Evolutionary conservation across 2,888 invertebrate genomes (phyloP).

Genomic region (Plagodis pulveraria): DNA sequence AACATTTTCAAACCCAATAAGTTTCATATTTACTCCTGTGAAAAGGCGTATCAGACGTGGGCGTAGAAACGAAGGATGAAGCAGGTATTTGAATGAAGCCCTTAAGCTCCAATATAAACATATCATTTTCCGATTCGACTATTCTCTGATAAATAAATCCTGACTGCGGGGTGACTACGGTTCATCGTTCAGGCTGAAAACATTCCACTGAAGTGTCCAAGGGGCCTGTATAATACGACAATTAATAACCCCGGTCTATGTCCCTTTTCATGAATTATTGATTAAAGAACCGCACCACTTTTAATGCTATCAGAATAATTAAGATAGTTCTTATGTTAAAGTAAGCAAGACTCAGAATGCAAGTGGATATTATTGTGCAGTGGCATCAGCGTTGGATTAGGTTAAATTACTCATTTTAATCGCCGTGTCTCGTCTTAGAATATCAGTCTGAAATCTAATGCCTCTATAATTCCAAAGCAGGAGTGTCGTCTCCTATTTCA

Average conservation of each 20-base stretch:
- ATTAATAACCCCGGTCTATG: conserved; percentile 52
- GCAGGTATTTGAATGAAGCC: conserved; percentile 26
- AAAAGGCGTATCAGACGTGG: too few species aligned
- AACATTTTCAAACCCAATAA: too few species aligned
- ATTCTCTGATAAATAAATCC: conserved; percentile 29
- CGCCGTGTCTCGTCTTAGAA: conserved; percentile 25
- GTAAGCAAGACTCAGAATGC: conserved; percentile 18
- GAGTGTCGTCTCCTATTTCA: too few species aligned
- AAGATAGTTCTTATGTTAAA: background rate
- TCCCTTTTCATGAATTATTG: conserved; percentile 56
- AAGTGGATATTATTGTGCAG: background rate
- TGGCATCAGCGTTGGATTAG: conserved; percentile 4
- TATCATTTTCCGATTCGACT: conserved; percentile 29
- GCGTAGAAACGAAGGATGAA: conserved; percentile 2
- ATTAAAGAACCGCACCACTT: conserved; percentile 33
- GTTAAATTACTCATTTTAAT: conserved; percentile 32
- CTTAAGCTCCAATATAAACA: conserved; percentile 25
- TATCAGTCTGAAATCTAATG: conserved; percentile 21
- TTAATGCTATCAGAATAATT: background rate
- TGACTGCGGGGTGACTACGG: conserved; percentile 25
- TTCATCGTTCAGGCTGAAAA: conserved; percentile 31
- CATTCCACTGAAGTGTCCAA: conserved; percentile 28
- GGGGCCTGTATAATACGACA: conserved; percentile 52
- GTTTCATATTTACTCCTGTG: too few species aligned
- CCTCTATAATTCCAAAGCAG: conserved; percentile 12